Conservation (phyloP, 2,888 invertebrate species). For the Synanthedon myopaeformis region DNA sequence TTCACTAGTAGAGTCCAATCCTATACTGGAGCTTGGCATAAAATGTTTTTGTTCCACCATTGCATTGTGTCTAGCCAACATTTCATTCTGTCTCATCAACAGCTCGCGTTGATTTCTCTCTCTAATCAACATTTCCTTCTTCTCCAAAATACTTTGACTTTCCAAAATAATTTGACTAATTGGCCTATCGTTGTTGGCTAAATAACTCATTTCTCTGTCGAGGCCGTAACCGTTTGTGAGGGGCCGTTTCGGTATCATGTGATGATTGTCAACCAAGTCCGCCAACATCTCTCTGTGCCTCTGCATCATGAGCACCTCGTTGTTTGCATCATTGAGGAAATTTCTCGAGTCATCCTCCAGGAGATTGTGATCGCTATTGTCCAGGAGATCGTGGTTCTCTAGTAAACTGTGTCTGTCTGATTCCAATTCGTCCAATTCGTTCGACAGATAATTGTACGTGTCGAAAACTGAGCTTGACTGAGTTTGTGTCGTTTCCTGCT, state of each 20-base stretch:
- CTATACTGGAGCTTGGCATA: slow-evolving; percentile 53
- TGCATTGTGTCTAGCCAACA: slow-evolving; percentile 43
- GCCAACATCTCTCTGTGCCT: slow-evolving; percentile 56
- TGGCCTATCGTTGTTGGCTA: slow-evolving; percentile 50
- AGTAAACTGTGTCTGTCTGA: slow-evolving; percentile 63
- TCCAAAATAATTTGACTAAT: slow-evolving; percentile 38
- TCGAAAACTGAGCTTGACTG: slow-evolving; percentile 41
- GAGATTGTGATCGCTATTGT: slow-evolving; percentile 57
- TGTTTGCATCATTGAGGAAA: slow-evolving; percentile 44
- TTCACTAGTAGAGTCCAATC: slow-evolving; percentile 59
- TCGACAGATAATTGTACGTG: slow-evolving; percentile 40
- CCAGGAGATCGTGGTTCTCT: slow-evolving; percentile 58
- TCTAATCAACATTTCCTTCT: slow-evolving; percentile 44
- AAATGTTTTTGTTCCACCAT: slow-evolving; percentile 54
- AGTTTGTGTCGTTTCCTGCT: slow-evolving; percentile 6
- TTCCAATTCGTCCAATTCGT: slow-evolving; percentile 57
- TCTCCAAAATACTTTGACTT: slow-evolving; percentile 44
- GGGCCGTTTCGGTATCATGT: slow-evolving; percentile 39
- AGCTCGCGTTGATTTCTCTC: slow-evolving; percentile 42
- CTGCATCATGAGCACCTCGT: slow-evolving; percentile 49
- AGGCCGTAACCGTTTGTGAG: slow-evolving; percentile 52
- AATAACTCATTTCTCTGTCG: slow-evolving; percentile 48
- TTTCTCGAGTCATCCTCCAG: slow-evolving; percentile 53
- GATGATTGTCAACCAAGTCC: slow-evolving; percentile 48
- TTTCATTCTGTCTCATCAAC: slow-evolving; percentile 53